Evolutionary conservation across 1,140 invertebrate genomes (phyloP).

Genomic region (Brachionus calyciflorus): DNA sequence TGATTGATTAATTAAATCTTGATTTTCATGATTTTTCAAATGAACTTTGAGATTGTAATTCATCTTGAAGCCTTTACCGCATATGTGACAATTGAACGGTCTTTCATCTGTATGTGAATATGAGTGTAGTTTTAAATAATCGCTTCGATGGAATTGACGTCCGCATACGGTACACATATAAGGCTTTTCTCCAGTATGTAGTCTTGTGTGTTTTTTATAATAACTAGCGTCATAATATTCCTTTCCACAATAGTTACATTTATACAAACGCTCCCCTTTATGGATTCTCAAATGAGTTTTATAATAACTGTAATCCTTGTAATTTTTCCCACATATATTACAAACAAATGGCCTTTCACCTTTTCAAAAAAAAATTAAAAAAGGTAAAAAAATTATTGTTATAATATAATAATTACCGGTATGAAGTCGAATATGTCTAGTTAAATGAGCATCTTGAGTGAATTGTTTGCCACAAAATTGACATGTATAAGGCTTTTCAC

Average conservation of each 20-base stretch:
- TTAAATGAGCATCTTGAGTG: conserved; percentile 93
- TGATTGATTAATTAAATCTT: background rate
- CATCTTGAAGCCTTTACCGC: conserved; percentile 66
- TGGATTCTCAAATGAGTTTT: conserved; percentile 52
- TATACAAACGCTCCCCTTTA: conserved; percentile 57
- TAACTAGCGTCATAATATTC: conserved; percentile 45
- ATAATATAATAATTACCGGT: conserved; percentile 67
- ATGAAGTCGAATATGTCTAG: conserved; percentile 88
- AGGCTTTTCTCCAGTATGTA: conserved; percentile 69
- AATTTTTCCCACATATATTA: conserved; percentile 57
- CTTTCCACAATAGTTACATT: conserved; percentile 79
- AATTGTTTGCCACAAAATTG: conserved; percentile 83
- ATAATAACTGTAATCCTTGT: conserved; percentile 55
- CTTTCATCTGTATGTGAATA: conserved; percentile 72
- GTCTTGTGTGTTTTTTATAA: conserved; percentile 35
- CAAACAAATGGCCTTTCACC: conserved; percentile 59
- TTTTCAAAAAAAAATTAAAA: conserved; percentile 47
- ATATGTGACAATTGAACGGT: conserved; percentile 68
- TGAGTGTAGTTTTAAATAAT: conserved; percentile 93
- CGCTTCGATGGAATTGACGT: conserved; percentile 90
- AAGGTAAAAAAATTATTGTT: conserved; percentile 33
- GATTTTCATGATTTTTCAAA: conserved; percentile 74
- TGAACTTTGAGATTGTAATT: conserved; percentile 99
- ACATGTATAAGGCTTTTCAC: conserved; percentile 45
- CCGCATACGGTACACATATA: conserved; percentile 98